Base-by-base conservation (phyloP, 2,113 vertebrate species). In the Tiliqua scincoides region DNA sequence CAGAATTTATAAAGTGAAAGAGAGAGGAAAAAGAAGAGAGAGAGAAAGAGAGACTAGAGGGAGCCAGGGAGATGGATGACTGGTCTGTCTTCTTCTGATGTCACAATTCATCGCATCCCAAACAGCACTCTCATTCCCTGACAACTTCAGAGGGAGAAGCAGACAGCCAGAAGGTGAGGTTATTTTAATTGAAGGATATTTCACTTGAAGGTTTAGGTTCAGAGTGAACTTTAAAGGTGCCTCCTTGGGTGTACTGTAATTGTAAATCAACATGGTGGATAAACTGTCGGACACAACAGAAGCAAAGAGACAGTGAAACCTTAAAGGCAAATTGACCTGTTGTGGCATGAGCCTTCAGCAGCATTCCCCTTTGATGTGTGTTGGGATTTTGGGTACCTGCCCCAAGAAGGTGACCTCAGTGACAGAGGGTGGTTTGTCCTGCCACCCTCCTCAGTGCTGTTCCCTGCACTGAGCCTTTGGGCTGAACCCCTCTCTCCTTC, bases 101-200 rank as follows among this genome's bases (percentile, higher is more conserved):
- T 73, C 75, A 84, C 59, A 88, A 74, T 84, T 54, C 76, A 73
- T 72, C 65, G 9, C 37, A n/a, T 79, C 67, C 71, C 52, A 63
- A 52, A 40, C 82, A 79, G 63, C 17, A 65, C 65, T 79, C 79
- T 67, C 20, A 65, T 59, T 14, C 32, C 32, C 21, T 57, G 59
- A 79, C 67, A 88, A 54, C 40, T 43, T 2, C 75, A 40, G 82
- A 40, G 27, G 68, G 11, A 73, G 25, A 48, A 79, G 74, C n/a
- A 72, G 48, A 10, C 57, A 57, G 82, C 43, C 43, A 72, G 37
- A 40, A 74, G 75, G 76, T 88, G 70, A 84, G 75, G 74, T 21
- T 27, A 32, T 65, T 65, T 59, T 75, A 70, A 75, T 30, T 62
- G 61, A 18, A 8, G 32, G 61, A 61, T 12, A 18, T 62, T 81